phyloP scores from a whole-genome alignment of 1,140 invertebrate genomes.

The Drosophila ohnishii region DNA sequence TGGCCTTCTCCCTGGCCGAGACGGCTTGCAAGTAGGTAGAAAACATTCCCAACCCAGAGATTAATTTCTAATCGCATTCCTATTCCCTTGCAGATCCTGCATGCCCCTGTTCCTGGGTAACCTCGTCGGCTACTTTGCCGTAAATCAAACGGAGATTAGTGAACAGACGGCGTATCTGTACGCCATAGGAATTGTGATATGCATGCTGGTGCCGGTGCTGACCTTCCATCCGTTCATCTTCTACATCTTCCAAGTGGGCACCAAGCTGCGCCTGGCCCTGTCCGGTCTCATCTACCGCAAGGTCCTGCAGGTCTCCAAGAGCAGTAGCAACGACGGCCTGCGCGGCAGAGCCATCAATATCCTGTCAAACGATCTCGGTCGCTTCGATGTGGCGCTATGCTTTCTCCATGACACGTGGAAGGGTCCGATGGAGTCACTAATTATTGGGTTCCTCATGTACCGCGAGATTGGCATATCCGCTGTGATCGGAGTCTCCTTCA shows the following conservation, averaged over 20 bases:
- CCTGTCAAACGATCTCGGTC: constrained; percentile 91
- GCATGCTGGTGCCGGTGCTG: constrained; percentile 86
- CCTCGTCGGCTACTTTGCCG: constrained; percentile 88
- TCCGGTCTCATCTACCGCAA: constrained; percentile 93
- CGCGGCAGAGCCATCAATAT: constrained; percentile 94
- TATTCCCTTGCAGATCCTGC: constrained; percentile 85
- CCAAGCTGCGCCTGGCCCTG: constrained; percentile 90
- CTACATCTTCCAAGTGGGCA: constrained; percentile 88
- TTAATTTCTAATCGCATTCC: constrained; percentile 26
- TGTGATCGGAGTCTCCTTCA: constrained; percentile 89
- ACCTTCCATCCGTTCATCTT: constrained; percentile 92
- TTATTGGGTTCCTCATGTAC: constrained; percentile 91
- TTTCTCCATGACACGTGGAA: constrained; percentile 88
- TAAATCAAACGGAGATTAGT: constrained; percentile 83
- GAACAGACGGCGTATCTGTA: constrained; percentile 87
- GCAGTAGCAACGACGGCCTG: constrained; percentile 90
- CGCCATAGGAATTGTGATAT: constrained; percentile 88
- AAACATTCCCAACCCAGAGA: neutral
- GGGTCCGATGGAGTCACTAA: constrained; percentile 90
- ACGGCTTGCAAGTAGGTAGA: constrained; percentile 84
- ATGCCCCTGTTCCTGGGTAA: constrained; percentile 88
- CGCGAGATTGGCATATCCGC: constrained; percentile 88
- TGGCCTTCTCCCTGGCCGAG: constrained; percentile 84
- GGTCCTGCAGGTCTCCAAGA: constrained; percentile 86
- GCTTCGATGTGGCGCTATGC: constrained; percentile 87